Evolutionary conservation across 2,888 invertebrate genomes (phyloP).

Genomic region (Drosophila ezoana): DNA sequence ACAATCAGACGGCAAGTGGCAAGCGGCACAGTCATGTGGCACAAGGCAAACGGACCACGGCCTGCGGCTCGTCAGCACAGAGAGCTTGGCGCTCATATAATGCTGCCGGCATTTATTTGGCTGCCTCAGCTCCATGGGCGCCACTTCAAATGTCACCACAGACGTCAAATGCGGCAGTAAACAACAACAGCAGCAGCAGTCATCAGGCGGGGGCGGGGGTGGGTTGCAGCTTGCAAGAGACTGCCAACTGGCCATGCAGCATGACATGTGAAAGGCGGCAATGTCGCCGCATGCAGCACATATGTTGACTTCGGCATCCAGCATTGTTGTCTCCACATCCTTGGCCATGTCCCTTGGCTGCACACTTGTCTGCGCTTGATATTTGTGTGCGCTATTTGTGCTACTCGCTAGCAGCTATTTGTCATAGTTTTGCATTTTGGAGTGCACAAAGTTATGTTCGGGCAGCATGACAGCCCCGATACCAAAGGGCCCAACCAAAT

Average conservation of each 20-base stretch:
- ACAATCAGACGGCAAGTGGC: constrained; percentile 42
- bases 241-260: constrained; percentile 34
- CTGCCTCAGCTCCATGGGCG: constrained; percentile 45
- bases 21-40: constrained; percentile 6
- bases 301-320: constrained; percentile 37
- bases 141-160: constrained; percentile 75
- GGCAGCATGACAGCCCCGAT: constrained; percentile 32
- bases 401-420: constrained; percentile 41
- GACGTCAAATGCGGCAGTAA: constrained; percentile 61
- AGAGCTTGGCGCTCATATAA: constrained; percentile 18
- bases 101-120: constrained; percentile 67
- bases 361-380: constrained; percentile 21
- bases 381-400: constrained; percentile 22
- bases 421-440: constrained; percentile 50
- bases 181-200: constrained; percentile 39
- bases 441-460: constrained; percentile 44
- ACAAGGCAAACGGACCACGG: background rate
- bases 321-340: constrained; percentile 33
- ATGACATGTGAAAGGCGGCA: constrained; percentile 64
- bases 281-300: constrained; percentile 32
- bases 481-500: constrained; percentile 25
- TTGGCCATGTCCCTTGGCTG: constrained; percentile 11
- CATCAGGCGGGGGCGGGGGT: constrained; percentile 22
- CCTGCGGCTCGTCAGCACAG: constrained; percentile 1
- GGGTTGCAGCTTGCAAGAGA: constrained; percentile 4